Evolutionary conservation across 2,797 vertebrate genomes (phyloP).

Genomic region (Lepus oiostolus): DNA sequence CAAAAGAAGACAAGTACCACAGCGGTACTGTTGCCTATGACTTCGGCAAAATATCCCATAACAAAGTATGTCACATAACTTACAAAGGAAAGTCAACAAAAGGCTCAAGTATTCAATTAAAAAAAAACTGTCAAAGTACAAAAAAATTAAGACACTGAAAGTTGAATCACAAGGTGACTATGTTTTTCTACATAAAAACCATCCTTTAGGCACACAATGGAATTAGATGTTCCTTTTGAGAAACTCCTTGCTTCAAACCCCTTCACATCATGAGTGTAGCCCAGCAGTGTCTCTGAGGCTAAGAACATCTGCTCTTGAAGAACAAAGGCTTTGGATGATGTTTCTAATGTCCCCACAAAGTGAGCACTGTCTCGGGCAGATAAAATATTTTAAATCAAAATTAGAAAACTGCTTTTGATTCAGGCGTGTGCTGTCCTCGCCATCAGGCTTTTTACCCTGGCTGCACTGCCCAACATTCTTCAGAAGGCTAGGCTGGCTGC

Average conservation of each 20-base stretch:
- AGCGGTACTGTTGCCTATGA: no score
- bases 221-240: conserved; percentile 5
- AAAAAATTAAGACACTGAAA: conserved; percentile 86
- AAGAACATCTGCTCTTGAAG: not conserved
- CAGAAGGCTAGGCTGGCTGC: conserved; percentile 55
- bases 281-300: conserved; percentile 29
- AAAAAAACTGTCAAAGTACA: conserved; percentile 71
- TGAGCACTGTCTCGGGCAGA: conserved; percentile 19
- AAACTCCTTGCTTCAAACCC: conserved; percentile 66
- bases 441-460: conserved; percentile 51
- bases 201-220: conserved; percentile 73
- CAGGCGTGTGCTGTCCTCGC: conserved; percentile 69
- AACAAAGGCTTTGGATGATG: conserved; percentile 49
- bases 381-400: conserved; percentile 71
- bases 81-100: conserved; percentile 72
- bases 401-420: conserved; percentile 77
- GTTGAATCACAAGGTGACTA: conserved; percentile 80
- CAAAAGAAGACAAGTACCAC: not conserved
- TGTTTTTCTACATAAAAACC: conserved; percentile 76
- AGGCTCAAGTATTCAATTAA: conserved; percentile 80
- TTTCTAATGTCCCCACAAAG: conserved; percentile 70
- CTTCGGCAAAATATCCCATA: conserved; percentile 31
- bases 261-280: conserved; percentile 52
- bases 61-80: conserved; percentile 76
- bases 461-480: conserved; percentile 52